Conservation (phyloP, 2,888 invertebrate genomes). For the Xanthostigma xanthostigma region DNA sequence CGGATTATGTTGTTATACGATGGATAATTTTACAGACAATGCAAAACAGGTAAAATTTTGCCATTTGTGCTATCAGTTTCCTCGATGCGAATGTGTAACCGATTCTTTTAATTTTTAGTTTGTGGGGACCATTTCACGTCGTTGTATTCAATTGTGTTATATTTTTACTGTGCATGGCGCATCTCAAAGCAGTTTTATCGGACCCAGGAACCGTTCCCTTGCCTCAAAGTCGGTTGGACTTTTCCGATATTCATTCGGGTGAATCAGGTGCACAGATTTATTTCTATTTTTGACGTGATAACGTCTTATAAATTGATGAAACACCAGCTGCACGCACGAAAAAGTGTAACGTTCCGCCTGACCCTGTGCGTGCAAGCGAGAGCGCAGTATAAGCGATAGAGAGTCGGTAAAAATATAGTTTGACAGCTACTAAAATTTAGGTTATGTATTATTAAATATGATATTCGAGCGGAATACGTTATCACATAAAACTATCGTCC, state of each 20-base stretch:
- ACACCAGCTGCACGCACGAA: too few species aligned
- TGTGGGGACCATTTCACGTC: slow-evolving; percentile 72
- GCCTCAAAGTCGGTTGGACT: slow-evolving; percentile 55
- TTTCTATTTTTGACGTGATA: too few species aligned
- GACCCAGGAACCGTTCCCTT: slow-evolving; percentile 81
- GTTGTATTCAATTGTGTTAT: slow-evolving; percentile 65
- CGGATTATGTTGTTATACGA: slow-evolving; percentile 72
- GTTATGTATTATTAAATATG: too few species aligned
- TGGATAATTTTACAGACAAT: slow-evolving; percentile 73
- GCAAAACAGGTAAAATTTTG: slow-evolving; percentile 51
- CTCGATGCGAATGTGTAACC: background rate
- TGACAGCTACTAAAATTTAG: too few species aligned
- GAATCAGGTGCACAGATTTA: slow-evolving; percentile 22
- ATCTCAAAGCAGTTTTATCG: slow-evolving; percentile 73
- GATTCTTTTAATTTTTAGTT: slow-evolving; percentile 32
- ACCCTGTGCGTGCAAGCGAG: too few species aligned
- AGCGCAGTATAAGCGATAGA: too few species aligned
- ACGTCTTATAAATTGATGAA: too few species aligned
- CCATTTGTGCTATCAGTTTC: background rate
- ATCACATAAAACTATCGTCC: too few species aligned
- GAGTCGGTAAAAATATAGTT: too few species aligned
- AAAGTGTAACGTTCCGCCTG: too few species aligned
- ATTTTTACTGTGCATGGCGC: slow-evolving; percentile 58
- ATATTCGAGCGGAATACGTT: too few species aligned
- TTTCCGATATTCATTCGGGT: slow-evolving; percentile 62